Evolutionary conservation across 2,797 vertebrate species (phyloP).

Genomic region (Macropus fuliginosus): DNA sequence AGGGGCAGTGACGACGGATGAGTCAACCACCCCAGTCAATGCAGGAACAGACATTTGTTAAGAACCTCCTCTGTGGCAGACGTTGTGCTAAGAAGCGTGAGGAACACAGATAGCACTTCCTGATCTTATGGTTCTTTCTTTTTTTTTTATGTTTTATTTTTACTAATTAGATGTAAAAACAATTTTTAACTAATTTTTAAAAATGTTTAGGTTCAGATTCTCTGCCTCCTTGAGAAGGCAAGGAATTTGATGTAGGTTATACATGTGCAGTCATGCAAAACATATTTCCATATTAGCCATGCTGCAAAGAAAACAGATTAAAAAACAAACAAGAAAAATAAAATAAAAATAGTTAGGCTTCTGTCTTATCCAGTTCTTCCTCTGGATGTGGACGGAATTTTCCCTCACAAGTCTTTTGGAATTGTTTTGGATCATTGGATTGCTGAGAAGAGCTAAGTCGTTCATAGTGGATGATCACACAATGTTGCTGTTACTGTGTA

Average conservation of each 20-base stretch:
- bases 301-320: neutral
- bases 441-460: neutral
- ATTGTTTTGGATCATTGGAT: neutral
- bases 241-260: neutral
- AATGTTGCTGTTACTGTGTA: neutral
- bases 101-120: neutral
- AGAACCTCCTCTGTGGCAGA: neutral
- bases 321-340: neutral
- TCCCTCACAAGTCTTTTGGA: neutral
- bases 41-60: neutral
- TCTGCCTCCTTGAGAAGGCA: too few species aligned
- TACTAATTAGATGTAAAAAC: too few species aligned
- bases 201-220: too few species aligned
- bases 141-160: neutral
- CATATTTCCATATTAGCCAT: neutral
- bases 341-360: neutral
- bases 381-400: neutral
- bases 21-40: neutral
- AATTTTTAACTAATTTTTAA: too few species aligned
- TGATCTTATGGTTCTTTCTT: neutral
- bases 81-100: neutral
- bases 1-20: neutral
- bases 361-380: too few species aligned
- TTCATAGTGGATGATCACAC: neutral
- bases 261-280: neutral